These are phyloP conservation scores for Grantiella picta DNA, from an alignment of 2,113 vertebrate genomes.

Conservation along the genomic window DNA sequence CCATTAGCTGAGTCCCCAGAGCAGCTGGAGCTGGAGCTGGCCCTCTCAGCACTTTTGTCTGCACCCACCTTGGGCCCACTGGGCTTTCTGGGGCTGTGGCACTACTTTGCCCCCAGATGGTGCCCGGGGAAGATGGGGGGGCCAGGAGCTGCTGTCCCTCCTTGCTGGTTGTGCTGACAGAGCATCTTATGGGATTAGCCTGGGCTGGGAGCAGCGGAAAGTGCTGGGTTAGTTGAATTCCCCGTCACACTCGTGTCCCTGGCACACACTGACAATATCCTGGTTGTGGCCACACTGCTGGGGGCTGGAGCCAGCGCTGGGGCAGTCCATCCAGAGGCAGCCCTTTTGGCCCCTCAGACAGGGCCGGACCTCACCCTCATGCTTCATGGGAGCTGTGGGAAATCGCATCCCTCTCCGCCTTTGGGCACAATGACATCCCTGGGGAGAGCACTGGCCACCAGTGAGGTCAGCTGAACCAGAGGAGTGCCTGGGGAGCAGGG, in stretches of 20 bases:
- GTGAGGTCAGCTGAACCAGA: rapidly evolving
- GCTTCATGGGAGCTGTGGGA: background rate
- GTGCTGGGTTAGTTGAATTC: background rate
- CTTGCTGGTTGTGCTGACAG: background rate
- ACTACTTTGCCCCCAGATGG: background rate
- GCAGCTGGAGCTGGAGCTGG: background rate
- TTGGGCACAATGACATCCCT: rapidly evolving
- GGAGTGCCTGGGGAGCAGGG: background rate
- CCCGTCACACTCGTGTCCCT: background rate
- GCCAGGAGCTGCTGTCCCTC: background rate
- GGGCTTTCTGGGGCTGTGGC: background rate
- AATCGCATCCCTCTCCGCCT: background rate
- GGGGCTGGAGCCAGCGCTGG: background rate
- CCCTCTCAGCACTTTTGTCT: background rate
- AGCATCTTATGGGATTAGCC: background rate
- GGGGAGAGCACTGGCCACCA: background rate
- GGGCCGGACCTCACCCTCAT: background rate
- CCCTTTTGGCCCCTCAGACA: rapidly evolving
- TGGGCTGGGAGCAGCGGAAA: background rate
- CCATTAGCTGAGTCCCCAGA: background rate
- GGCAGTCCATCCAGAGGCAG: background rate
- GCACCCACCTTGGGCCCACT: background rate
- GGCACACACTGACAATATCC: background rate
- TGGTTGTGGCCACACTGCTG: rapidly evolving
- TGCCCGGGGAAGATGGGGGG: background rate